Evolutionary conservation across 1,140 invertebrate species (phyloP).

Genomic region (Drosophila ohnishii): DNA sequence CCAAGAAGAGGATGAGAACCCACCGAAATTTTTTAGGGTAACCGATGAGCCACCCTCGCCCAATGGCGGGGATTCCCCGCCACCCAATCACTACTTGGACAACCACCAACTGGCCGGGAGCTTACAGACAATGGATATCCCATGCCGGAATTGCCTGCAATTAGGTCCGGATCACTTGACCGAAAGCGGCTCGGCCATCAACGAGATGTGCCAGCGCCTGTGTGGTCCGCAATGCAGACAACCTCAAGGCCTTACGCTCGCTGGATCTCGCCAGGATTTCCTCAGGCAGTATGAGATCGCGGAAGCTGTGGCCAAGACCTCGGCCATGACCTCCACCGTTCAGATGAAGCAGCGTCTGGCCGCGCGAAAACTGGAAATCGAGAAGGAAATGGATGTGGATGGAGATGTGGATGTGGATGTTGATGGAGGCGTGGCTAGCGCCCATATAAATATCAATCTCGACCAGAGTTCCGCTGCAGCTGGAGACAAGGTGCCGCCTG

Average conservation of each 20-base stretch:
- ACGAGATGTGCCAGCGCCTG: constrained; percentile 73
- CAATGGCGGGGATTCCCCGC: constrained; percentile 10
- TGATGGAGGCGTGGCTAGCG: constrained; percentile 64
- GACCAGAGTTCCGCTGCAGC: constrained; percentile 32
- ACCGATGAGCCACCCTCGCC: constrained; percentile 60
- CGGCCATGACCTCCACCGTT: constrained; percentile 85
- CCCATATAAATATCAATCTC: constrained; percentile 39
- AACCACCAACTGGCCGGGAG: constrained; percentile 45
- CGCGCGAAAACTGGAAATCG: constrained; percentile 84
- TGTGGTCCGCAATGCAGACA: constrained; percentile 69
- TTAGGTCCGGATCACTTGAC: constrained; percentile 33
- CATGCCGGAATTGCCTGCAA: constrained; percentile 64
- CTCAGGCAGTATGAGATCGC: constrained; percentile 84
- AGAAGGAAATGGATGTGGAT: constrained; percentile 73
- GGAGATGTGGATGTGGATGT: constrained; percentile 52
- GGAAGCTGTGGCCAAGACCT: constrained; percentile 85
- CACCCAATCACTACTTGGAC: constrained; percentile 20
- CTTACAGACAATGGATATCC: constrained; percentile 13
- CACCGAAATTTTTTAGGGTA: constrained; percentile 61
- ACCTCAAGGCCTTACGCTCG: constrained; percentile 57
- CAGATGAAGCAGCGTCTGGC: constrained; percentile 84
- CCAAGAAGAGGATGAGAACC: constrained; percentile 55
- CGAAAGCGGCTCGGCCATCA: constrained; percentile 47
- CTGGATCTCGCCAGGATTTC: constrained; percentile 80
- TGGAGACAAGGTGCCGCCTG: constrained; percentile 67